phyloP scores from a whole-genome alignment of 2,888 invertebrate genomes.

The Acronicta psi region DNA sequence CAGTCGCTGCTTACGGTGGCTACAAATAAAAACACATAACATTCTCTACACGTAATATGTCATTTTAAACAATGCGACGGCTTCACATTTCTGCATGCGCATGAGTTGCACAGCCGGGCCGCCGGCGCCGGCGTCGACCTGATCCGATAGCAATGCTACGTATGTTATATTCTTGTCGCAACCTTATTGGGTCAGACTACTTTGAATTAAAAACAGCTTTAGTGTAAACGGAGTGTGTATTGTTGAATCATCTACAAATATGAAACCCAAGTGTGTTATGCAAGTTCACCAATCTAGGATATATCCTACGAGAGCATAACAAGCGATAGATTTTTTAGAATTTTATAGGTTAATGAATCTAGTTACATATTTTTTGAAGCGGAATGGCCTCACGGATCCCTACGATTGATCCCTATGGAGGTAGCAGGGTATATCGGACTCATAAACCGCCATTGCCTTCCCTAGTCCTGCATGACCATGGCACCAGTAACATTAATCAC shows the following conservation, averaged over 20 bases:
- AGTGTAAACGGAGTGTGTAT: constrained; percentile 51
- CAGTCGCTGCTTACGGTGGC: constrained; percentile 3
- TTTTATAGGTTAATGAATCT: too few relatives aligned
- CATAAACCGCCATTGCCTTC: too few relatives aligned
- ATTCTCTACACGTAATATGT: constrained; percentile 40
- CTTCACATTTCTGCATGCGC: constrained; percentile 52
- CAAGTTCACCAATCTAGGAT: constrained; percentile 3
- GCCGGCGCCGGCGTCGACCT: constrained; percentile 41
- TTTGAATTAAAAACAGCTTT: constrained; percentile 55
- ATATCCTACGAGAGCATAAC: constrained; percentile 25
- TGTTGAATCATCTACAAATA: constrained; percentile 59
- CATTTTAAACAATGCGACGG: constrained; percentile 46
- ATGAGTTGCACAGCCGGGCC: constrained; percentile 33
- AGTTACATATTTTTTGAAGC: too few relatives aligned
- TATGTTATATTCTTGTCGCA: constrained; percentile 53
- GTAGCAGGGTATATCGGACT: too few relatives aligned
- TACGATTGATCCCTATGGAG: too few relatives aligned
- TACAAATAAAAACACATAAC: constrained; percentile 22
- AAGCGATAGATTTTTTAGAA: constrained; percentile 31
- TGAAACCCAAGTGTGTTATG: constrained; percentile 40
- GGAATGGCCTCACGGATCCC: too few relatives aligned
- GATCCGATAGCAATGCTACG: constrained; percentile 49
- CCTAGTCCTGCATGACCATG: too few relatives aligned
- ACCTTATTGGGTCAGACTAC: constrained; percentile 51
- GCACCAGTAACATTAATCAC: too few relatives aligned